Evolutionary conservation across 2,888 invertebrate species (phyloP).

Genomic region (Diarsia rubi): DNA sequence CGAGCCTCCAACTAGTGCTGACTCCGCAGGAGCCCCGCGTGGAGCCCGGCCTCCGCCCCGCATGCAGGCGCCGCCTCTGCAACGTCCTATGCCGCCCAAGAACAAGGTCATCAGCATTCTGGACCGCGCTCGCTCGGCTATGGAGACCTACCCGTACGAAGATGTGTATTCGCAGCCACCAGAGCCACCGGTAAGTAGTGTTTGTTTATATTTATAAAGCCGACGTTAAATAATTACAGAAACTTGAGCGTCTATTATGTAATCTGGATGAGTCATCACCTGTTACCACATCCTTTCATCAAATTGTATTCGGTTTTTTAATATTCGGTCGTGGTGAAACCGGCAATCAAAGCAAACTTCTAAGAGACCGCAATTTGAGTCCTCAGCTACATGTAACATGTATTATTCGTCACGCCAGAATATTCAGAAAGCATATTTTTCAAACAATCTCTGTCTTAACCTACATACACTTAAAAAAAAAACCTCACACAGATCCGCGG

Average conservation of each 20-base stretch:
- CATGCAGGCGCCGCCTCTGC: slow-evolving; percentile 88
- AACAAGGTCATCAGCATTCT: slow-evolving; percentile 96
- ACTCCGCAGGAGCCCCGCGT: slow-evolving; percentile 73
- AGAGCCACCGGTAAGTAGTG: slow-evolving; percentile 79
- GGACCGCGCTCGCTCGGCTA: slow-evolving; percentile 95
- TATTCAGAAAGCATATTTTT: neutral
- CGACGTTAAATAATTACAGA: neutral
- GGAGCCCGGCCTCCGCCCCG: slow-evolving; percentile 69
- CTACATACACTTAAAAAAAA: neutral
- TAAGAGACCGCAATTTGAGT: neutral
- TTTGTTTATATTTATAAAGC: neutral
- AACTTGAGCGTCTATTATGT: neutral
- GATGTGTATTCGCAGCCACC: slow-evolving; percentile 80
- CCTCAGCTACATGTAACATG: neutral
- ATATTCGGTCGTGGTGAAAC: neutral
- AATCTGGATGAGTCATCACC: neutral
- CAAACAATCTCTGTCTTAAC: neutral
- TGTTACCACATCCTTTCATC: too few species aligned
- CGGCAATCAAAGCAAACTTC: too few species aligned
- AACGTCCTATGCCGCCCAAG: slow-evolving; percentile 90
- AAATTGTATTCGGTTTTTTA: neutral
- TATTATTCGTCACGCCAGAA: too few species aligned
- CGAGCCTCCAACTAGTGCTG: slow-evolving; percentile 44
- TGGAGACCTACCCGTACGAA: slow-evolving; percentile 94
- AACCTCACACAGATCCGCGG: slow-evolving; percentile 72